phyloP scores from a whole-genome alignment of 2,888 invertebrate genomes.

The Thumatha senex region DNA sequence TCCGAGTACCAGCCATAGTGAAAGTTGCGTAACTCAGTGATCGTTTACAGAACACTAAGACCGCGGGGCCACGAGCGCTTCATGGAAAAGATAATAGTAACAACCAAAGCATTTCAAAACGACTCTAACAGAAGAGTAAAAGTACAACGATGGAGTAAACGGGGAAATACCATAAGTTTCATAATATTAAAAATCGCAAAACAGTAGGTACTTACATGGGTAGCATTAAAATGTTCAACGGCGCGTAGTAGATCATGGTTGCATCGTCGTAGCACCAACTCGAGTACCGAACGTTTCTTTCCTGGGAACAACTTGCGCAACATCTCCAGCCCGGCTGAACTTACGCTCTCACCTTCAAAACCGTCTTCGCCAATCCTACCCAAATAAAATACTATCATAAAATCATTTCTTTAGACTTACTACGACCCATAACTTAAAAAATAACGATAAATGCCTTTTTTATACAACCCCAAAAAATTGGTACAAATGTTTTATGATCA shows the following conservation, averaged over 20 bases:
- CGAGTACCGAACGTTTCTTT: conserved; percentile 93
- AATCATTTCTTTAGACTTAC: not conserved
- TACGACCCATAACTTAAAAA: not conserved
- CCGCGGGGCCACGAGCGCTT: too few species aligned
- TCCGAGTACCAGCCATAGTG: too few species aligned
- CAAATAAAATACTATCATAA: not conserved
- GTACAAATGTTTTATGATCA: too few species aligned
- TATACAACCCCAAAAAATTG: too few species aligned
- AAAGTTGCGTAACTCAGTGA: too few species aligned
- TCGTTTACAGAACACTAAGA: too few species aligned
- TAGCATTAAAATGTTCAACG: conserved; percentile 91
- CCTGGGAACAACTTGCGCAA: conserved; percentile 94
- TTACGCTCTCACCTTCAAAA: conserved; percentile 75
- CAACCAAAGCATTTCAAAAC: too few species aligned
- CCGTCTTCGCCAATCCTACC: conserved; percentile 45
- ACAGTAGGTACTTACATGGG: conserved; percentile 52
- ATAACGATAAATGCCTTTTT: not conserved
- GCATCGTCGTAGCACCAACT: conserved; percentile 95
- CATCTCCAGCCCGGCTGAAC: conserved; percentile 91
- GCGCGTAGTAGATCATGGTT: conserved; percentile 95
- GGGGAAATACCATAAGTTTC: too few species aligned
- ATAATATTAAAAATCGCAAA: too few species aligned
- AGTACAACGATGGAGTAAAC: too few species aligned
- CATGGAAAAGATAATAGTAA: too few species aligned
- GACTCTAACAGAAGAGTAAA: too few species aligned